A percentile compares a stretch with the other conserved stretches of the same genome.
Evolutionary conservation across 1,140 invertebrate genomes (phyloP).

Genomic region (Drosophila ogumai): DNA sequence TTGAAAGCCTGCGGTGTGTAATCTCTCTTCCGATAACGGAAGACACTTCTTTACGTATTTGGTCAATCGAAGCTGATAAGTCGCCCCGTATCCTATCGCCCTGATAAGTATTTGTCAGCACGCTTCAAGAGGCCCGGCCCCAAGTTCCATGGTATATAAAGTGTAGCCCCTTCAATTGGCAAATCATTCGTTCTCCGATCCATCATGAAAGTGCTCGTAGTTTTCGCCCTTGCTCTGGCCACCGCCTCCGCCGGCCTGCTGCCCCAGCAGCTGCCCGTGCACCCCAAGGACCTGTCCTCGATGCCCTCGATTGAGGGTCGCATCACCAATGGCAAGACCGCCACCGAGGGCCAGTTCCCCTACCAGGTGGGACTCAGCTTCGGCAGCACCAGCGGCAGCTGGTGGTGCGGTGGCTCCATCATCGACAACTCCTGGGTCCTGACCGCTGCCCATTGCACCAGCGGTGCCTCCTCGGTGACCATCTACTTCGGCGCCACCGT

Average conservation of each 20-base stretch:
- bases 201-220: constrained; percentile 77
- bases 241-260: constrained; percentile 62
- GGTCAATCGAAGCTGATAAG: constrained; percentile 31
- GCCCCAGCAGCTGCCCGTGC: constrained; percentile 48
- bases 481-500: constrained; percentile 57
- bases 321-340: constrained; percentile 73
- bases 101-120: constrained; percentile 21
- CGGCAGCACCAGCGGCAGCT: constrained; percentile 66
- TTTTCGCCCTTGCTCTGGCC: constrained; percentile 71
- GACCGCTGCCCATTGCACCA: constrained; percentile 87
- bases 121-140: constrained; percentile 13
- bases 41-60: constrained; percentile 18
- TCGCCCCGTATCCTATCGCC: constrained; percentile 16
- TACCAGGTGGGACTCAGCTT: constrained; percentile 85
- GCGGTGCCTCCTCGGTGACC: constrained; percentile 55
- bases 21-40: constrained; percentile 39
- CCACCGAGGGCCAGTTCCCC: constrained; percentile 85
- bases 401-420: constrained; percentile 88
- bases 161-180: background rate
- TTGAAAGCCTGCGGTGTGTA: constrained; percentile 44
- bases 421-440: constrained; percentile 86
- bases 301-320: constrained; percentile 61
- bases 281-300: constrained; percentile 58
- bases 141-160: constrained; percentile 42
- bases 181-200: constrained; percentile 64